Evolutionary conservation across 2,888 invertebrate species (phyloP), one percentile per base, ranked within the genome.

Genomic region (Adineta ricciae): DNA sequence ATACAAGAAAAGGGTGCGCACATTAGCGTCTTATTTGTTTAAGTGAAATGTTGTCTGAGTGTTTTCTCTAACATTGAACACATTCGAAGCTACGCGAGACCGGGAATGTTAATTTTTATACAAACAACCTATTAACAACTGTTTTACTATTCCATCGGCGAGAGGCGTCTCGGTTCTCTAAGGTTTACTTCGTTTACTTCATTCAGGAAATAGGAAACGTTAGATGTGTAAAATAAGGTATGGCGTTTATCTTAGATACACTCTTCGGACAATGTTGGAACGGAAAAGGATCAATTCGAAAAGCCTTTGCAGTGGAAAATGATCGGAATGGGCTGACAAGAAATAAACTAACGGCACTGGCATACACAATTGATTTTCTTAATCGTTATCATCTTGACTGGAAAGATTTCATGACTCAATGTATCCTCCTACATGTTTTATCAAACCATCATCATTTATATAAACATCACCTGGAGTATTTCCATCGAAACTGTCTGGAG

Each of bases 211-310:
- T 27, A n/a, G 27, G 27, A 56, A 56, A 56, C 11, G 2, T 56
- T 24, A n/a, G 11, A 56, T n/a, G 1, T n/a, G n/a, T 4, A 56
- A 32, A 32, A 7, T 64, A 16, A 27, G 32, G 4, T 32, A 11
- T 32, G 16, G 5, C 5, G 16, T 64, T 36, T 9, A 41, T 41
- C 2, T 46, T 78, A 78, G 78, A 78, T 41, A 11, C 24, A 9
- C n/a, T 78, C n/a, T 78, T 78, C 11, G 78, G 78, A 24, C 78
- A 78, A 78, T 78, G 78, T 78, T 78, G 38, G 41, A 24, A n/a
- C 41, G 78, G 78, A 41, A 24, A 41, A 38, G 41, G 41, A 41
- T 38, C 38, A 78, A 2, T 7, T 14, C 24, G 24, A 41, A 21
- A 38, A 38, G 41, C 73, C 21, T 24, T 38, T 19, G 8, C 7